These are phyloP conservation scores for Hippocampus guttulatus DNA, from an alignment of 2,113 vertebrate species.

Conservation along the genomic window DNA sequence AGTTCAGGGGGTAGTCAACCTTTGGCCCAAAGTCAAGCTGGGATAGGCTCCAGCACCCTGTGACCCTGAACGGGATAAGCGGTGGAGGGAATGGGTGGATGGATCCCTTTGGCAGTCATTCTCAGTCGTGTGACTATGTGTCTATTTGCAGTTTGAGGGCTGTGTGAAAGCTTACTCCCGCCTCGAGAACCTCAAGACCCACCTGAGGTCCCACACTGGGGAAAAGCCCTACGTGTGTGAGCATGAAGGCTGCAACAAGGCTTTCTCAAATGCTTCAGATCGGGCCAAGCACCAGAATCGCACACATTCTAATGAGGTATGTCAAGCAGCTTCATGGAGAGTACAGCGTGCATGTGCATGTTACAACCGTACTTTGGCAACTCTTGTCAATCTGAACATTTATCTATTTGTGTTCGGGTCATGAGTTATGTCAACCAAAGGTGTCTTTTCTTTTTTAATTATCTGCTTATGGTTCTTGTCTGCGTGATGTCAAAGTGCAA, in stretches of 20 bases:
- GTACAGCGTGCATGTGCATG: neutral
- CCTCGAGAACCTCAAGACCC: conserved; percentile 98
- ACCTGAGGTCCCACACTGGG: conserved; percentile 96
- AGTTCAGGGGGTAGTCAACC: no score
- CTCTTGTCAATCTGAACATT: neutral
- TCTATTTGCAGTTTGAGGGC: conserved; percentile 87
- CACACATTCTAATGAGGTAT: conserved; percentile 97
- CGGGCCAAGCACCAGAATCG: conserved; percentile 98
- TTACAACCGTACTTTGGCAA: neutral
- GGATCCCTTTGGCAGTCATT: conserved; percentile 9
- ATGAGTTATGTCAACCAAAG: neutral
- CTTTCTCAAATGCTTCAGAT: conserved; percentile 98
- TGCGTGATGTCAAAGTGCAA: neutral
- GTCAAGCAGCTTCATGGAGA: neutral
- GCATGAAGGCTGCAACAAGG: conserved; percentile 97
- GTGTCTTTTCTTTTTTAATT: neutral
- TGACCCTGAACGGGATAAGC: neutral
- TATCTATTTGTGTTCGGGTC: neutral
- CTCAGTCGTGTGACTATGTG: neutral
- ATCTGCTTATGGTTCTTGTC: neutral
- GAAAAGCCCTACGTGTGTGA: conserved; percentile 98
- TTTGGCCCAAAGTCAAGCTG: no score
- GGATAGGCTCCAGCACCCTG: no score
- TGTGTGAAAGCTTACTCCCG: conserved; percentile 96
- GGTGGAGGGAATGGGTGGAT: neutral